These are phyloP conservation scores for Vireo altiloquus DNA, from an alignment of 2,113 vertebrate species.

Conservation along the genomic window DNA sequence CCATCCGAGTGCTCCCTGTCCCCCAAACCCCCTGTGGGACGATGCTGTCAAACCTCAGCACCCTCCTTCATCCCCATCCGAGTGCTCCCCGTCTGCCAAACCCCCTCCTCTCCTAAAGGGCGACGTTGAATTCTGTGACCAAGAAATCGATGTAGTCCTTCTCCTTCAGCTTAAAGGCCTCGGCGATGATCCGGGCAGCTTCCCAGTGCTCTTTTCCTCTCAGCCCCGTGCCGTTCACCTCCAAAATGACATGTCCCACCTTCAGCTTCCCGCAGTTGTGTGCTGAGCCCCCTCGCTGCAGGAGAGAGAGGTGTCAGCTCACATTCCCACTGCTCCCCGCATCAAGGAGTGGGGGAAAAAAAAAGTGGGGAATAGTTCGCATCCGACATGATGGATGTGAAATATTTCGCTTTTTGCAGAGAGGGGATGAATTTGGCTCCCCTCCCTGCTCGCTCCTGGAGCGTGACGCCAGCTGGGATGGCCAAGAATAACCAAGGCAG, in stretches of 20 bases:
- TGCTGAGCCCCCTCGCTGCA: constrained; percentile 90
- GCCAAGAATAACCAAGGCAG: not conserved
- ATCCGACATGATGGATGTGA: not conserved
- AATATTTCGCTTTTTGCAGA: not conserved
- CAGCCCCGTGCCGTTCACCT: constrained; percentile 88
- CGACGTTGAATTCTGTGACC: constrained; percentile 95
- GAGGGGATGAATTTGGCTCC: not conserved
- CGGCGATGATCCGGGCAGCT: constrained; percentile 90
- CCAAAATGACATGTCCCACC: constrained; percentile 96
- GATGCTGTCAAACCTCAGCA: not conserved
- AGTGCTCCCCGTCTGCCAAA: fast-evolving
- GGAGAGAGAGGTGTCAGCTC: not conserved
- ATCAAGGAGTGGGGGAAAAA: no score
- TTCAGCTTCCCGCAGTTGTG: constrained; percentile 94
- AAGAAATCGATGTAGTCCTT: constrained; percentile 92
- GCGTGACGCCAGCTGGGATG: fast-evolving
- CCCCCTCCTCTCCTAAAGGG: constrained; percentile 74
- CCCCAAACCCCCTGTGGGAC: no score
- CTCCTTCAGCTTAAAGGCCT: constrained; percentile 97
- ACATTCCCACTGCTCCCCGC: fast-evolving
- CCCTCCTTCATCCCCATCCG: not conserved
- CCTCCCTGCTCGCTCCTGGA: not conserved
- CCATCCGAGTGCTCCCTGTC: no score
- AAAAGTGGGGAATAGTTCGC: fast-evolving
- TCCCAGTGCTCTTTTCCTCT: constrained; percentile 90